Conservation (phyloP, 2,888 invertebrate genomes). For the Muscina levida region DNA sequence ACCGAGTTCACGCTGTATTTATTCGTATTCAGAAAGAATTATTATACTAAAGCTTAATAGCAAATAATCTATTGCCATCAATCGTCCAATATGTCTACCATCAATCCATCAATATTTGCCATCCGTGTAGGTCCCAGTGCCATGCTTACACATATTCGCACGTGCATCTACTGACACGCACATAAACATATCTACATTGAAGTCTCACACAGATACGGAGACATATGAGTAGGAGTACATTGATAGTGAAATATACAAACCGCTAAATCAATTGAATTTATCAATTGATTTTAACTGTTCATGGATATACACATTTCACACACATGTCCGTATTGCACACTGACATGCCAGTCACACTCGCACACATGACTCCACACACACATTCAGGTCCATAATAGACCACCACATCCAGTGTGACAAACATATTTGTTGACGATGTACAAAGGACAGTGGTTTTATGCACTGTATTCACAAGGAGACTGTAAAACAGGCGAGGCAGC, state of each 20-base stretch:
- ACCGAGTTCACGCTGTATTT: too few relatives aligned
- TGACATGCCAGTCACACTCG: conserved; percentile 15
- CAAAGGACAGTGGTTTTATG: neutral
- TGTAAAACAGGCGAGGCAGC: too few relatives aligned
- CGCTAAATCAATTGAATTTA: conserved; percentile 78
- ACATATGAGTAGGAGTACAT: neutral
- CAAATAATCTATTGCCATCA: conserved; percentile 69
- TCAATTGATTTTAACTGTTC: conserved; percentile 79
- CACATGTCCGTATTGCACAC: conserved; percentile 11
- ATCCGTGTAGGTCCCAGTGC: conserved; percentile 5
- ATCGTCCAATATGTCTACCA: conserved; percentile 73
- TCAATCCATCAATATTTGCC: conserved; percentile 75
- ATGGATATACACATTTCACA: conserved; percentile 60
- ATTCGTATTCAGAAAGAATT: conserved; percentile 51
- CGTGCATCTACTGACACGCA: neutral
- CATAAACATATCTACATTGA: neutral
- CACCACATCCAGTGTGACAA: conserved; percentile 27
- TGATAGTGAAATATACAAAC: conserved; percentile 70
- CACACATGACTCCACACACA: neutral
- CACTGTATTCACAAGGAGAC: too few relatives aligned
- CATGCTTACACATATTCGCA: neutral
- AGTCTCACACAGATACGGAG: too few relatives aligned
- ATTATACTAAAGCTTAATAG: conserved; percentile 64
- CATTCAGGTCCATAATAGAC: neutral
- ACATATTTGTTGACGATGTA: neutral